Evolutionary conservation across 2,113 vertebrate genomes (phyloP).

Genomic region (Oophaga pumilio): DNA sequence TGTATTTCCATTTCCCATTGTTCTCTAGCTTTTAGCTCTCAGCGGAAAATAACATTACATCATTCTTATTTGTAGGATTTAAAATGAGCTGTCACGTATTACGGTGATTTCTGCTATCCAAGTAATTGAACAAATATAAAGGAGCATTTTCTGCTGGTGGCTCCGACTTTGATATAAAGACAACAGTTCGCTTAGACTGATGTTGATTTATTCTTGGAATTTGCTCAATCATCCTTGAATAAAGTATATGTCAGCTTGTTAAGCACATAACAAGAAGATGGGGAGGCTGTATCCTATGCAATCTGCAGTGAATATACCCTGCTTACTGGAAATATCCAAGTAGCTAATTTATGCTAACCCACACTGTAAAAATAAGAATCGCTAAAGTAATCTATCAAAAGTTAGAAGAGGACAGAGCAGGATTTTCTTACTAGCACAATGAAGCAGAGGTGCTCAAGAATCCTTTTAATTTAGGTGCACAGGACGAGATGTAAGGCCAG

Average conservation of each 20-base stretch:
- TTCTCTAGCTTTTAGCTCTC: neutral
- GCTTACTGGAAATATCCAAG: neutral
- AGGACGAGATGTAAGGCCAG: neutral
- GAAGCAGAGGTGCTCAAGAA: no score
- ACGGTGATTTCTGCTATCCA: slow-evolving; percentile 29
- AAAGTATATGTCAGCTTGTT: slow-evolving; percentile 52
- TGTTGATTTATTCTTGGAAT: slow-evolving; percentile 30
- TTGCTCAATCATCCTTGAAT: slow-evolving; percentile 46
- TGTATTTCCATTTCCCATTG: neutral
- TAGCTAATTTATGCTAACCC: neutral
- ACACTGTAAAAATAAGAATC: neutral
- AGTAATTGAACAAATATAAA: slow-evolving; percentile 39
- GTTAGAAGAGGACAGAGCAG: neutral
- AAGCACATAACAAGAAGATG: neutral
- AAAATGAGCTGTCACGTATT: slow-evolving; percentile 33
- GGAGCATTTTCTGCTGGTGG: slow-evolving; percentile 44
- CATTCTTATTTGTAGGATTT: neutral
- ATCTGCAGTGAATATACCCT: neutral
- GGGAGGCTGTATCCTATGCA: neutral
- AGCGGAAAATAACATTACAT: neutral
- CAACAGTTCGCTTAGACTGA: slow-evolving; percentile 24
- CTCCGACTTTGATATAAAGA: slow-evolving; percentile 30
- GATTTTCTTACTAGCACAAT: neutral
- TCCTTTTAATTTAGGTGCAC: neutral
- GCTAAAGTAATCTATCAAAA: neutral